Evolutionary conservation across 2,888 invertebrate species (phyloP).

Genomic region (Elgonia sp.): DNA sequence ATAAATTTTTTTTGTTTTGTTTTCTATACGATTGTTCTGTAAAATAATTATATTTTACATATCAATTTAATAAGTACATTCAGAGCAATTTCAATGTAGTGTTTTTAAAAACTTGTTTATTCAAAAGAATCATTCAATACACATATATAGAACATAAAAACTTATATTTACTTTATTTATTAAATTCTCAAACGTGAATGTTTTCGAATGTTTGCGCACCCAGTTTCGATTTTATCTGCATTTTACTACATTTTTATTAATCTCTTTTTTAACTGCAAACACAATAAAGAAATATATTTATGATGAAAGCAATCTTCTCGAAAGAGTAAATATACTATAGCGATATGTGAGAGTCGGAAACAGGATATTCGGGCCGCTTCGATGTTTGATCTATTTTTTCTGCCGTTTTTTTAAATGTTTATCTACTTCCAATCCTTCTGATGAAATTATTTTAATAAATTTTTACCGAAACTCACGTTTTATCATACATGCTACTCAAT

Average conservation of each 20-base stretch:
- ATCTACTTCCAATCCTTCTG: neutral
- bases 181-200: neutral
- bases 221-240: neutral
- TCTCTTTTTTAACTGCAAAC: constrained; percentile 39
- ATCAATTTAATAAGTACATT: too few species aligned
- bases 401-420: constrained; percentile 3
- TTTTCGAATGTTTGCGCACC: neutral
- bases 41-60: too few species aligned
- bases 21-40: too few species aligned
- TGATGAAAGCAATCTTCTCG: constrained; percentile 49
- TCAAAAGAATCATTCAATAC: too few species aligned
- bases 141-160: too few species aligned
- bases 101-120: too few species aligned
- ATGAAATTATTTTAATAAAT: constrained; percentile 48
- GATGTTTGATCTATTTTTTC: constrained; percentile 51
- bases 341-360: constrained; percentile 34
- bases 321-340: constrained; percentile 51
- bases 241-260: constrained; percentile 34
- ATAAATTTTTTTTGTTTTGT: too few species aligned
- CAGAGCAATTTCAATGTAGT: too few species aligned
- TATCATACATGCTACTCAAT: neutral
- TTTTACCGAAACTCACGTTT: neutral
- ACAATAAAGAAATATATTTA: constrained; percentile 48
- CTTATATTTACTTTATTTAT: too few species aligned
- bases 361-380: constrained; percentile 36